Evolutionary conservation across 2,113 vertebrate genomes (phyloP).

Genomic region (Zosterops pallidus): DNA sequence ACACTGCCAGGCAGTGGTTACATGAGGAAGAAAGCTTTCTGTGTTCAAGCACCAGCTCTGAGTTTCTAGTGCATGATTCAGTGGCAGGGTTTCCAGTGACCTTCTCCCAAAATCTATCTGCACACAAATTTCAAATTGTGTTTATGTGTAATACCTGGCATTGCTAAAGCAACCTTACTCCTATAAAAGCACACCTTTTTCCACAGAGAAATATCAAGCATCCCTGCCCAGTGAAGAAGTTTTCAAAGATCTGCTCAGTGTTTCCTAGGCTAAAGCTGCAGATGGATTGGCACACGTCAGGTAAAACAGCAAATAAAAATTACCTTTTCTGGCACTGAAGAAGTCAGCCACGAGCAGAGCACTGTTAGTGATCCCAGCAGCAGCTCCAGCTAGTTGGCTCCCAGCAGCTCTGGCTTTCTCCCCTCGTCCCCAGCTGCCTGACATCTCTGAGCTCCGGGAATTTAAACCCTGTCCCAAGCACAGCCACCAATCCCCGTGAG

Average conservation of each 20-base stretch:
- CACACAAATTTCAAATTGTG: neutral
- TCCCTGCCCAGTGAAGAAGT: neutral
- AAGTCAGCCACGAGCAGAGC: neutral
- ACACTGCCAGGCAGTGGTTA: neutral
- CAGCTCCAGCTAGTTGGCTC: neutral
- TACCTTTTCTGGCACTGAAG: constrained; percentile 52
- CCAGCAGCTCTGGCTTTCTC: neutral
- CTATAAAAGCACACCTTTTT: neutral
- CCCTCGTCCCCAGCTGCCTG: constrained; percentile 23
- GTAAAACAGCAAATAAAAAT: neutral
- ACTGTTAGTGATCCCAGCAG: neutral
- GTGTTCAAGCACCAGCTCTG: neutral
- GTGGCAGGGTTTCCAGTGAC: neutral
- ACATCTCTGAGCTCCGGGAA: constrained; percentile 28
- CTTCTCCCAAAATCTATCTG: neutral
- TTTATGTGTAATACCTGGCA: neutral
- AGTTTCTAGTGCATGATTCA: neutral
- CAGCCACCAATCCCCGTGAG: constrained; percentile 56
- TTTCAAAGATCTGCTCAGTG: neutral
- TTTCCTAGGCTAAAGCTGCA: neutral
- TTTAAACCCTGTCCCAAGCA: constrained; percentile 75
- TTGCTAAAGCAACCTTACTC: neutral
- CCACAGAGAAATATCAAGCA: neutral
- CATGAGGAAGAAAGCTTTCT: neutral
- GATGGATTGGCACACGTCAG: neutral